Evolutionary conservation across 2,113 vertebrate genomes (phyloP).

Genomic region (Onychorhynchus coronatus): DNA sequence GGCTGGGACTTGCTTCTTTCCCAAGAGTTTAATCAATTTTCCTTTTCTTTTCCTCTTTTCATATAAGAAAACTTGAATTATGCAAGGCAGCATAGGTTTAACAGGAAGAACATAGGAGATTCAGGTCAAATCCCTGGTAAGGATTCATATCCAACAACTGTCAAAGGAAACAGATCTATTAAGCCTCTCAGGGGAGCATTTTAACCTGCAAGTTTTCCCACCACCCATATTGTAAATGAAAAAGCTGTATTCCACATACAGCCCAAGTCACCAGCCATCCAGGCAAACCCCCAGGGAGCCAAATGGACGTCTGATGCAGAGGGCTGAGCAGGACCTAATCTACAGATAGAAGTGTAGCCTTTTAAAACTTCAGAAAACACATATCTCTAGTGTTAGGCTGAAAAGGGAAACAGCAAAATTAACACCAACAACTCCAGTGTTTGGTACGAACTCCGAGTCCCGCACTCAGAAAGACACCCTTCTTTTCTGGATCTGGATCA

Average conservation of each 20-base stretch:
- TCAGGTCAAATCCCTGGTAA: not conserved
- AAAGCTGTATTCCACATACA: not conserved
- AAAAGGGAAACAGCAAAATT: not conserved
- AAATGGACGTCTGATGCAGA: not conserved
- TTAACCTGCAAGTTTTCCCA: not conserved
- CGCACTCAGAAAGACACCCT: not conserved
- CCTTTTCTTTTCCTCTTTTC: not conserved
- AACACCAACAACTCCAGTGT: accelerated
- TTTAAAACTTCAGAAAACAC: not conserved
- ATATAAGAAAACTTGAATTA: not conserved
- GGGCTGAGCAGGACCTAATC: not conserved
- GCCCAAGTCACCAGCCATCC: no score
- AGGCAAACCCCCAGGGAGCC: not conserved
- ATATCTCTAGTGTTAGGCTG: not conserved
- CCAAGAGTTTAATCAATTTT: not conserved
- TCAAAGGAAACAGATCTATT: not conserved
- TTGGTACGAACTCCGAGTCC: not conserved
- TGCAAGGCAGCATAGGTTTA: not conserved
- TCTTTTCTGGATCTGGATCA: not conserved
- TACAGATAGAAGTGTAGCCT: not conserved
- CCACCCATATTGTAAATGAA: not conserved
- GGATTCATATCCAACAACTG: not conserved
- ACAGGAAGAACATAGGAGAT: not conserved
- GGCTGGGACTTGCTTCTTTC: not conserved
- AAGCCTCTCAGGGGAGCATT: not conserved